Evolutionary conservation across 2,888 invertebrate genomes (phyloP), one percentile per base, ranked within the genome.

Genomic region (Phlogophora meticulosa): DNA sequence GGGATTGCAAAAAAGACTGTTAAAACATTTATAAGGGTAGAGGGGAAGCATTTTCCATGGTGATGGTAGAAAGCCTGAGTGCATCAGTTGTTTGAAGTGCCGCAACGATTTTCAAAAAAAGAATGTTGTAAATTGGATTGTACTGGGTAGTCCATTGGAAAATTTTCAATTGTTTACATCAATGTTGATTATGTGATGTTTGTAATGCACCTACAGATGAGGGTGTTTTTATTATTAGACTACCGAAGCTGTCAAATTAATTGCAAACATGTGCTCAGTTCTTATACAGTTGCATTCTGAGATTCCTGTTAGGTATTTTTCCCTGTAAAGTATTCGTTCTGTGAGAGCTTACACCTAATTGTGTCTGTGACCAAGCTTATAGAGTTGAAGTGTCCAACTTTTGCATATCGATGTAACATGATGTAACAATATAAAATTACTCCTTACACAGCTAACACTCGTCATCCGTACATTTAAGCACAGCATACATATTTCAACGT

Each of bases 81-180:
- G 76, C 80, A 80, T 70, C 80, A 71, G 76, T 76, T 72, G 61
- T 80, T 60, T 72, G 63, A 64, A 75, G 69, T 65, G 55, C 51
- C 55, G 53, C 55, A 62, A 72, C 43, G 52, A 66, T 58, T 70
- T 60, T 20, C 49, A 66, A 84, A 82, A 84, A 75, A 78, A 66
- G 70, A 75, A 74, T 70, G 72, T 68, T 34, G 49, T 38, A 56
- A 78, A 70, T 72, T 57, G 51, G 9, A 57, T 36, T 57, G 56
- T 36, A 51, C n/a, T 24, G 24, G 15, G 11, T 10, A 22, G 34
- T 66, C 51, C 40, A 51, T 74, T 46, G 32, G 22, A 22, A 34
- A 45, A 17, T 56, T 34, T 43, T 1, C 1, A 36, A 10, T 51
- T 51, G 11, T 20, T 51, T 49, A 28, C 13, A 22, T 20, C 4